A percentile compares a stretch with the other conserved stretches of the same genome.
Conservation (phyloP, 2,888 invertebrate species). For the Glyphotaelius pellucidus region DNA sequence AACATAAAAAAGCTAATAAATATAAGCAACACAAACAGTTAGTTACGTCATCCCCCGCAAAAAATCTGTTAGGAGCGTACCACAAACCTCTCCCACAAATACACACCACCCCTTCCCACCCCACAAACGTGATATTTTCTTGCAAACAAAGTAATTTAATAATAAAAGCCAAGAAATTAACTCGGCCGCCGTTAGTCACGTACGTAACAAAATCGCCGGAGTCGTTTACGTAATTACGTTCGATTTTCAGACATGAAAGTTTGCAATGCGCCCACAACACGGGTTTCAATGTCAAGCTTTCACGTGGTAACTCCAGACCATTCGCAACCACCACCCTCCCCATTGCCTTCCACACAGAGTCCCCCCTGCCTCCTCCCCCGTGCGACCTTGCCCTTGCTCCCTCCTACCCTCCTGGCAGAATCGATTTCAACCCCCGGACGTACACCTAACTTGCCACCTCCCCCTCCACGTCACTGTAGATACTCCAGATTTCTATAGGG, state of each 20-base stretch:
- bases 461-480: neutral
- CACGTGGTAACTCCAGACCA: neutral
- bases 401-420: conserved; percentile 25
- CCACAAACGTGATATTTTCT: neutral
- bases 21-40: neutral
- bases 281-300: neutral
- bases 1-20: neutral
- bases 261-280: neutral
- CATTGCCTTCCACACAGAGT: neutral
- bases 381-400: conserved; percentile 34
- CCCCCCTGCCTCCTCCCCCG: conserved; percentile 1
- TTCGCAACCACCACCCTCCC: neutral
- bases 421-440: conserved; percentile 35
- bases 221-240: neutral
- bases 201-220: neutral
- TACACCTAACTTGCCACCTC: neutral
- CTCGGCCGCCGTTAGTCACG: neutral
- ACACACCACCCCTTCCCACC: neutral
- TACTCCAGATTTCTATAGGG: neutral
- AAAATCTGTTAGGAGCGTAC: neutral
- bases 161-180: neutral
- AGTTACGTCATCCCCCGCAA: neutral
- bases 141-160: neutral
- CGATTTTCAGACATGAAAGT: neutral
- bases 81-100: neutral